Base-by-base conservation (phyloP, 2,797 vertebrate genomes). In the Heterohyrax brucei region DNA sequence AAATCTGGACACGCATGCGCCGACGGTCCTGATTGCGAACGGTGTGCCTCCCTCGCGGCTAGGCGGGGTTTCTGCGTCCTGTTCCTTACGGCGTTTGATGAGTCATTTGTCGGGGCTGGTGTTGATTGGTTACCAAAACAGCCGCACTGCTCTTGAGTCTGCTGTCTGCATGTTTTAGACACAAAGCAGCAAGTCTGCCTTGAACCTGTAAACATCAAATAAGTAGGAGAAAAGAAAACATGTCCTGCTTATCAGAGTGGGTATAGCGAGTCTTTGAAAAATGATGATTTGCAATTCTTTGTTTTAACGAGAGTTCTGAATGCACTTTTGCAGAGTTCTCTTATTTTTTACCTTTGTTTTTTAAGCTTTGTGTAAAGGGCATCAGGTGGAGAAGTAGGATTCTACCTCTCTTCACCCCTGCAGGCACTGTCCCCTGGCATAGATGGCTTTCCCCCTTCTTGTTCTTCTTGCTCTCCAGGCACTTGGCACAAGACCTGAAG, bases 151-250 rank as follows among this genome's bases (percentile, higher is more conserved):
- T 75, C 87, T 62, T 62, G 13, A 2, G 50, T 44, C 64, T 79
- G 84, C 83, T 92, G 95, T 95, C 86, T 94, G 97, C 97, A 97
- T 97, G 97, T 95, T 91, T 91, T 64, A 97, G 94, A 95, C 87
- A 78, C 91, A 62, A 28, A 96, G 88, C 76, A 56, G 82, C 94
- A 89, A 76, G 66, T 86, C 85, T 87, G 91, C 95, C 3, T 19
- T 24, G 3, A 94, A 64, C 76, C 78, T 53, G 2, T 72, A 78
- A 64, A 89, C 94, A 95, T 95, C 82, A 62, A 79, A 83, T 95
- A 92, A 94, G 97, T 92, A 96, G 96, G 95, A 95, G 83, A 94
- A 80, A 53, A 83, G 61, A 77, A 87, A 81, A 80, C 16, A 82
- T 0, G 2, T 86, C 88, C 95, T 83, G 92, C 94, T 91, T 89